Evolutionary conservation across 2,797 vertebrate genomes (phyloP).

Genomic region (Liparis tanakae): DNA sequence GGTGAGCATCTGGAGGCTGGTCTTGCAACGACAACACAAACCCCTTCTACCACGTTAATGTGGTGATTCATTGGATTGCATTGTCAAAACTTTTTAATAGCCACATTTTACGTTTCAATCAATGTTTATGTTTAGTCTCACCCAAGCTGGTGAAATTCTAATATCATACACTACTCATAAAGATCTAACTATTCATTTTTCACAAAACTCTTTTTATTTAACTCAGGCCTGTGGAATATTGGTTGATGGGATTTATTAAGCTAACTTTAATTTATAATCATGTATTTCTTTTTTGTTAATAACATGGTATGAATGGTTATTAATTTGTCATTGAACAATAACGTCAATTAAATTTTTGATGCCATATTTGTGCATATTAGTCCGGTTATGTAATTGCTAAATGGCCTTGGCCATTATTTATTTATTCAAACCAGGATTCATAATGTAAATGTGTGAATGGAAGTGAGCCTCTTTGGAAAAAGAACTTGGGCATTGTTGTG

Average conservation of each 20-base stretch:
- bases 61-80: neutral
- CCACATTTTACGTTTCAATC: slow-evolving; percentile 16
- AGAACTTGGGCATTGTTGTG: slow-evolving; percentile 26
- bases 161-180: slow-evolving; percentile 13
- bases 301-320: slow-evolving; percentile 18
- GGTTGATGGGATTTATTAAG: slow-evolving; percentile 39
- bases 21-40: neutral
- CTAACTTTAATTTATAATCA: slow-evolving; percentile 25
- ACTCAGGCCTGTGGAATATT: slow-evolving; percentile 37
- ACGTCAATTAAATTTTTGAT: slow-evolving; percentile 20
- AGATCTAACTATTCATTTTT: slow-evolving; percentile 17
- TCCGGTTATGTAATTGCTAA: slow-evolving; percentile 1
- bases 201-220: slow-evolving; percentile 16
- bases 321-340: slow-evolving; percentile 27
- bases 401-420: slow-evolving; percentile 15
- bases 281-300: slow-evolving; percentile 12
- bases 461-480: slow-evolving; percentile 7
- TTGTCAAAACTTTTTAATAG: neutral
- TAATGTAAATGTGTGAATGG: slow-evolving; percentile 3
- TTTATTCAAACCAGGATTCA: slow-evolving; percentile 42
- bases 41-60: neutral
- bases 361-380: slow-evolving; percentile 20
- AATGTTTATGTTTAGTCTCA: slow-evolving; percentile 16
- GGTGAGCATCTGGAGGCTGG: neutral
- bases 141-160: slow-evolving; percentile 46